Evolutionary conservation across 1,140 invertebrate species (phyloP), one percentile per base, ranked within the genome.

Genomic region (Dryas iulia): DNA sequence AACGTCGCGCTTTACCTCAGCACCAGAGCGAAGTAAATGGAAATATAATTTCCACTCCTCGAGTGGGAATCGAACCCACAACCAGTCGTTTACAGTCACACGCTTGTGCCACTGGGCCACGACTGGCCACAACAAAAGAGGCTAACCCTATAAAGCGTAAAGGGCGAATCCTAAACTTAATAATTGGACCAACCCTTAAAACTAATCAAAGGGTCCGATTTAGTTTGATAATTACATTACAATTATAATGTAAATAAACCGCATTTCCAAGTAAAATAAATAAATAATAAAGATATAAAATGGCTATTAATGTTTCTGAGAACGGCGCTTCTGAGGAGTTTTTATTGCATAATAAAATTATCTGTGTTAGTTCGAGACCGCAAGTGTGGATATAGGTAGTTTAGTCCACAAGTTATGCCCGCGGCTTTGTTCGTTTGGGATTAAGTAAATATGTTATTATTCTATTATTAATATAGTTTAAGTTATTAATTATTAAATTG

Each of bases 261-360:
- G 53, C 53, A 25, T 1, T 56, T 56, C 53, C 53, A 56, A 56
- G 53, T 26, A 56, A 56, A 56, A 56, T 56, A 56, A 56, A 56
- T 56, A 56, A 56, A 56, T 26, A 56, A 56, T 56, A 56, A 56
- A 56, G 53, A 8, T 56, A 56, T 56, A 56, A 56, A 25, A 56
- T 47, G 39, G 39, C 39, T 47, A 47, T 47, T 47, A 47, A 47
- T 56, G 53, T 56, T 56, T 56, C 53, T 26, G 6, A 56, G 53
- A 56, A 53, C 52, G 52, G 52, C 18, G 18, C 52, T 23, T 53
- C 52, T 11, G 33, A 39, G 33, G 31, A n/a, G 33, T 7, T 39
- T 39, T 39, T 39, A 39, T 39, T 39, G 33, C 4, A 14, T 39
- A 39, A 39, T 39, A 39, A 39, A 39, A 39, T 39, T 39, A 39